Conservation (phyloP, 2,888 invertebrate species). For the Dryobota labecula region DNA sequence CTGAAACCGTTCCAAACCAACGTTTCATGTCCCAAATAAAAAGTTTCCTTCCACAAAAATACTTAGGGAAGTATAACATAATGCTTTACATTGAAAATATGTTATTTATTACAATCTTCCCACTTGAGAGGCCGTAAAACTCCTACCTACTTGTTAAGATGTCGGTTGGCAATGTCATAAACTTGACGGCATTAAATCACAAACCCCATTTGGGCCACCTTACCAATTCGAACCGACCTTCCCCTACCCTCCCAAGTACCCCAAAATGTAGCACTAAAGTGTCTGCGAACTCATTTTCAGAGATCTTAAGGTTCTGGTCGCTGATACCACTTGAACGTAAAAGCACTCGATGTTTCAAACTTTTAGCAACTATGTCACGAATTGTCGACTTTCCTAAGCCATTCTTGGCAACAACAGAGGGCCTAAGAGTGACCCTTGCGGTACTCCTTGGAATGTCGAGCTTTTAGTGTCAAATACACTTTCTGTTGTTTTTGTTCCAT, state of each 20-base stretch:
- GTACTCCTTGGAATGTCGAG: conserved; percentile 78
- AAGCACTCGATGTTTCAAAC: conserved; percentile 88
- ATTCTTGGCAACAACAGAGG: conserved; percentile 82
- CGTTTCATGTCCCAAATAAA: conserved; percentile 47
- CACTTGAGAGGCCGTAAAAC: conserved; percentile 71
- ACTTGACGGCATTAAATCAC: conserved; percentile 84
- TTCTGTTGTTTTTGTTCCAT: conserved; percentile 67
- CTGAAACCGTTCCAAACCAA: conserved; percentile 15
- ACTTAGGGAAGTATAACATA: conserved; percentile 55
- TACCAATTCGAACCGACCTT: conserved; percentile 71
- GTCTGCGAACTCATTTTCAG: conserved; percentile 55
- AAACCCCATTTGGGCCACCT: conserved; percentile 75
- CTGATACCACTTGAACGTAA: conserved; percentile 78
- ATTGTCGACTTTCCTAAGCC: conserved; percentile 80
- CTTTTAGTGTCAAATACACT: conserved; percentile 83
- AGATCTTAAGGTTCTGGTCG: conserved; percentile 72
- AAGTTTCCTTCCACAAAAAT: conserved; percentile 49
- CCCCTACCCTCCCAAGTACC: conserved; percentile 39
- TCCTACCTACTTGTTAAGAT: conserved; percentile 78
- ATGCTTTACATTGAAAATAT: conserved; percentile 70
- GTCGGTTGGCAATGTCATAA: conserved; percentile 79
- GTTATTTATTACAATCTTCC: conserved; percentile 74
- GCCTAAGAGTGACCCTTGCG: conserved; percentile 85
- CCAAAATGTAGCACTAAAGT: conserved; percentile 49
- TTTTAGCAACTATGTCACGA: conserved; percentile 87